Conservation (phyloP, 2,888 invertebrate species). For the Gandaritis pyraliata region DNA sequence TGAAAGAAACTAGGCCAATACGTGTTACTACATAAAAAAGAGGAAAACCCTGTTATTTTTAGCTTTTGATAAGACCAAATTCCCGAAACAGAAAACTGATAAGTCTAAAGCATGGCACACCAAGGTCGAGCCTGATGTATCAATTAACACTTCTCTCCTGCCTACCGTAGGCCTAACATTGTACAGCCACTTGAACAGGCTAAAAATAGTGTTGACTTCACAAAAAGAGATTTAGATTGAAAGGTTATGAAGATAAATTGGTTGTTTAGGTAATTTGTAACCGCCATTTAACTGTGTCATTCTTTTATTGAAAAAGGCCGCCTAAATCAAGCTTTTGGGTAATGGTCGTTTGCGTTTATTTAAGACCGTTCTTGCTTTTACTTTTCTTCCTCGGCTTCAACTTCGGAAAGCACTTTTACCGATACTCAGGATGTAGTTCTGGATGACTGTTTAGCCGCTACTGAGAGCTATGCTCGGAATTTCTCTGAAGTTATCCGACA, state of each 20-base stretch:
- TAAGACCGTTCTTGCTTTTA: too few species aligned
- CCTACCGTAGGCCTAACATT: conserved; percentile 1
- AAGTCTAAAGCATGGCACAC: conserved; percentile 12
- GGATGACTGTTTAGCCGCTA: too few species aligned
- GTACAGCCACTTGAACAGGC: neutral
- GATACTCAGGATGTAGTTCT: too few species aligned
- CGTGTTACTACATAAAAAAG: too few species aligned
- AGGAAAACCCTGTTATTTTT: too few species aligned
- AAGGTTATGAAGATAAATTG: conserved; percentile 1
- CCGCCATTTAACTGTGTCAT: neutral
- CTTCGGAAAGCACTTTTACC: too few species aligned
- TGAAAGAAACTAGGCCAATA: too few species aligned
- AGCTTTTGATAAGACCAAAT: neutral
- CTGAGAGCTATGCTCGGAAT: too few species aligned
- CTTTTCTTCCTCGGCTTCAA: too few species aligned
- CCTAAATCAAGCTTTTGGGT: too few species aligned
- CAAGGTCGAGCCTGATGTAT: conserved; percentile 20
- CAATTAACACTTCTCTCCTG: conserved; percentile 22
- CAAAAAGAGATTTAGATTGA: neutral
- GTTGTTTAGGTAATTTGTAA: neutral
- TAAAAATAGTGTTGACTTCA: conserved; percentile 8
- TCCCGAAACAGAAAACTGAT: neutral
- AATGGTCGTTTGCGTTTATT: too few species aligned
- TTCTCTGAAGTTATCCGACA: too few species aligned
- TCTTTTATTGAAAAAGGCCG: neutral